Base-by-base conservation (phyloP, 2,888 invertebrate species). In the Dolichomitus sp. region DNA sequence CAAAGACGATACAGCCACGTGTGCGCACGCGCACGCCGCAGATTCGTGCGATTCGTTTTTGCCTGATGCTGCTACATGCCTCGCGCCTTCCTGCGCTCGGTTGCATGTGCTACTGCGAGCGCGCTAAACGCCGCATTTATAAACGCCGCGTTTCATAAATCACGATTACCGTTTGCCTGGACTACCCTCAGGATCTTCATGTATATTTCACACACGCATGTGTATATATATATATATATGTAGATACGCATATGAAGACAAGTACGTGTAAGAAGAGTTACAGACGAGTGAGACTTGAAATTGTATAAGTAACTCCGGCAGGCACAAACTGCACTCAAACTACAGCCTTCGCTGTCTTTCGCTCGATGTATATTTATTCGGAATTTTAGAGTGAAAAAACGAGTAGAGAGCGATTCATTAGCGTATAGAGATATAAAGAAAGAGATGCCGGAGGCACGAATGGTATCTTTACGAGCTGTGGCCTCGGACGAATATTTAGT, bases 41-140 rank as follows among this genome's bases (percentile, higher is more conserved):
- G 9, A 33, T 30, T 54, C 70, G 48, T 40, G 14, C 42, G 63
- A 63, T 42, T 37, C 63, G 42, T 66, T 48, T 66, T 48, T 73
- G 45, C 61, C 19, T 30, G 48, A 5, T 48, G 59, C 17, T 61
- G 37, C 61, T 61, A 23, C 68, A 52, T 50, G 33, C 19, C 48
- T 61, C 45, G 48, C 45, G 57, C 30, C 72, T 59, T 33, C 42
- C 54, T 40, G 7, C 40, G 6, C 14, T 17, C 42, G 45, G 23
- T 52, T 42, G 30, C 27, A 19, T 61, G 70, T 48, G 70, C 66
- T 63, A 42, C 27, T 14, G 68, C 33, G 6, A 52, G 45, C 48
- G 59, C 79, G 79, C 73, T 75, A 80, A 70, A 75, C 48, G 65
- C 63, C 74, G 69, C 80, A 80, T 80, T 80, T 80, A 80, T 80